Evolutionary conservation across 2,113 vertebrate species (phyloP).

Genomic region (Nyctereutes procyonoides): DNA sequence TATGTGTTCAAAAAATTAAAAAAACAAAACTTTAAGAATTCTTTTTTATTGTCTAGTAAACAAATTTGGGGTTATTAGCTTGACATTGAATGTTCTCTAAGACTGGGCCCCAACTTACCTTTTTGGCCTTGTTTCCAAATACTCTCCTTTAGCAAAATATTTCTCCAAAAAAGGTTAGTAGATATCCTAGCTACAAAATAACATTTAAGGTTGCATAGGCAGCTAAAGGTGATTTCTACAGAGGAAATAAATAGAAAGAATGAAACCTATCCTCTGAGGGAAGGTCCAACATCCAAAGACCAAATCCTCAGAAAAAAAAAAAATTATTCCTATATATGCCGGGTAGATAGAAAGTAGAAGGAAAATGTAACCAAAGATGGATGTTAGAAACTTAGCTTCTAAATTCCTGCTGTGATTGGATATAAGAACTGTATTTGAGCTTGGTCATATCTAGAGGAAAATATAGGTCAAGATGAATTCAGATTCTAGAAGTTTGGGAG

Average conservation of each 20-base stretch:
- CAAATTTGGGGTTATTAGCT: background rate
- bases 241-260: background rate
- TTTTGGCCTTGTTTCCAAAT: background rate
- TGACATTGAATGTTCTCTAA: background rate
- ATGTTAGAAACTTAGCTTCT: background rate
- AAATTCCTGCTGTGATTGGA: background rate
- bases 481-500: background rate
- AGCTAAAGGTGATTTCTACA: background rate
- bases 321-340: background rate
- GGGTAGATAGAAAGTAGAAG: background rate
- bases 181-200: background rate
- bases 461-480: background rate
- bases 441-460: background rate
- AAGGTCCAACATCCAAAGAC: background rate
- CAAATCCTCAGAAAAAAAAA: background rate
- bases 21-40: background rate
- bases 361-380: background rate
- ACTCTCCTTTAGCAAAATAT: background rate
- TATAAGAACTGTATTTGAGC: background rate
- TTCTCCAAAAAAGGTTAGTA: background rate
- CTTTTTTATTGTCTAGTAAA: background rate
- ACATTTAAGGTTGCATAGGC: background rate
- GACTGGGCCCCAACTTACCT: background rate
- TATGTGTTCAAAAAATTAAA: background rate
- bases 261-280: background rate